phyloP scores from a whole-genome alignment of 2,888 invertebrate genomes.

The Troides aeacus region DNA sequence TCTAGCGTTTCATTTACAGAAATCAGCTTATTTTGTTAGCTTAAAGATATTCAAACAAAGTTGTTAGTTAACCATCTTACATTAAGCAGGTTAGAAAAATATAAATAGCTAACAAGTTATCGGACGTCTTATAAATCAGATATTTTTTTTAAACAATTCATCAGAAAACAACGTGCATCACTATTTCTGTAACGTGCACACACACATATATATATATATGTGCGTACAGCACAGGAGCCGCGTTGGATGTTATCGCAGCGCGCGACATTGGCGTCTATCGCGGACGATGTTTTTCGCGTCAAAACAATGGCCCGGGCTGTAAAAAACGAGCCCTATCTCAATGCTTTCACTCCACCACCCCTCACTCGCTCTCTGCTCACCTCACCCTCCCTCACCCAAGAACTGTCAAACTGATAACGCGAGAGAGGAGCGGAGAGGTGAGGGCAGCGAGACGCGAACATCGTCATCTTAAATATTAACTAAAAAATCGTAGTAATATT shows the following conservation, averaged over 20 bases:
- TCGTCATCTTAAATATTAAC: constrained; percentile 66
- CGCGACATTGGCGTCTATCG: constrained; percentile 24
- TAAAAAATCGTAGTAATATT: too few relatives aligned
- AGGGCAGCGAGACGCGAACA: constrained; percentile 47
- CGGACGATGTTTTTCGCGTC: constrained; percentile 29
- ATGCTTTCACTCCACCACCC: constrained; percentile 35
- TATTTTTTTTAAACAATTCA: not conserved
- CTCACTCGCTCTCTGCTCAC: too few relatives aligned
- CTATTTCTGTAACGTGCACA: not conserved
- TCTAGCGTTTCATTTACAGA: too few relatives aligned
- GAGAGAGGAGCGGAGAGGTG: constrained; percentile 43
- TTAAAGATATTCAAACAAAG: too few relatives aligned
- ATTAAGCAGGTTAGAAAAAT: too few relatives aligned
- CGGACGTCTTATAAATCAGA: too few relatives aligned
- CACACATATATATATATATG: not conserved
- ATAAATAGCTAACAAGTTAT: too few relatives aligned
- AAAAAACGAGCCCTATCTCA: constrained; percentile 39
- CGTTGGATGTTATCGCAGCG: constrained; percentile 15
- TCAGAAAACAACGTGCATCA: constrained; percentile 5
- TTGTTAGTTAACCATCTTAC: too few relatives aligned
- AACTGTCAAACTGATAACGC: constrained; percentile 60
- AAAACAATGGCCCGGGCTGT: constrained; percentile 34
- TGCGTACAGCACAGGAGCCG: not conserved
- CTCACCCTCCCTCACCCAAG: constrained; percentile 21
- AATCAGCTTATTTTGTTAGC: too few relatives aligned